phyloP scores from a whole-genome alignment of 1,140 invertebrate genomes.

The Medauroidea extradentata region DNA sequence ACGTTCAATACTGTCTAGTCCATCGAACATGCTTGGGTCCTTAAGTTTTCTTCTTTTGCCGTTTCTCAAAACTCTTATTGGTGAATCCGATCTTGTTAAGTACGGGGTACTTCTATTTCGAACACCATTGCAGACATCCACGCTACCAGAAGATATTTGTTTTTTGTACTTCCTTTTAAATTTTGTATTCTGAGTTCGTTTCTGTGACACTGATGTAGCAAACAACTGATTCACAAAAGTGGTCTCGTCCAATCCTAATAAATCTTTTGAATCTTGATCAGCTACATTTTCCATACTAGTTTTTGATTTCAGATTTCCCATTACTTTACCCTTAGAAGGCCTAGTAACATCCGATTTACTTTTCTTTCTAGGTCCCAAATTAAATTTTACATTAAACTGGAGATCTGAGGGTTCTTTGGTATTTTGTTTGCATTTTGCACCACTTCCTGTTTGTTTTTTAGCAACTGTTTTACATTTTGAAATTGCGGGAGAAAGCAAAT shows the following conservation, averaged over 20 bases:
- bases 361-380: not conserved
- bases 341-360: not conserved
- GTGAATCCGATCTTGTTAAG: slow-evolving; percentile 11
- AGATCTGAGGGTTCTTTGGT: not conserved
- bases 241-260: not conserved
- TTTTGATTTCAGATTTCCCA: not conserved
- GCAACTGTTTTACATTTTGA: not conserved
- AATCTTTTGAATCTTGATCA: not conserved
- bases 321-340: not conserved
- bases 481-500: not conserved
- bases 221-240: not conserved
- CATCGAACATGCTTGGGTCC: slow-evolving; percentile 2
- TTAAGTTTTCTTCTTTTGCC: slow-evolving; percentile 15
- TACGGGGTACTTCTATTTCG: slow-evolving; percentile 3
- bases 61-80: slow-evolving; percentile 11
- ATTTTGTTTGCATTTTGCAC: not conserved
- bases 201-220: not conserved
- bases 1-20: not conserved
- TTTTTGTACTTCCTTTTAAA: not conserved
- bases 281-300: not conserved
- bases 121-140: slow-evolving; percentile 1
- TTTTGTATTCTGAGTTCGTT: not conserved
- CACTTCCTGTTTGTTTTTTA: not conserved
- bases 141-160: not conserved
- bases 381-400: not conserved